Base-by-base conservation (phyloP, 2,888 invertebrate species). In the Andricus quercusramuli region DNA sequence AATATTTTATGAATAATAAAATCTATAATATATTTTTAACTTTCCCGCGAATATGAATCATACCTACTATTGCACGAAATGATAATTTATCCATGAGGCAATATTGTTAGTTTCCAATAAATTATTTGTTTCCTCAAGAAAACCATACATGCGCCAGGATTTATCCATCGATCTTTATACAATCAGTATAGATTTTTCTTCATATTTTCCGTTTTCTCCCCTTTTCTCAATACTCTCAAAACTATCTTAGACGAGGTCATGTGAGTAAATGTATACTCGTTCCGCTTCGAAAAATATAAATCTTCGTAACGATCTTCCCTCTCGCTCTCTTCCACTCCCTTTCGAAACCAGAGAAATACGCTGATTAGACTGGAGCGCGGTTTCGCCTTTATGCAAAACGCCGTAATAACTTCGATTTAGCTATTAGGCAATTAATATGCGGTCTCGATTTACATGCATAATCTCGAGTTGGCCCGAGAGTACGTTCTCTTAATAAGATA, bases 391-490 rank as follows among this genome's bases (percentile, higher is more conserved):
- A 74, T 74, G 74, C 74, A 74, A 74, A 74, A 32, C 74, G 56
- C 20, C 51, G 74, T 74, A 74, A 56, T 74, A 74, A 74, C 56
- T 74, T 74, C 74, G 74, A 74, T 74, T 74, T 74, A 74, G 32
- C 74, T 56, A 74, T 74, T 74, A 74, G 74, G 56, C 74, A 74
- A 74, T 74, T 74, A 74, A 74, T 74, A 74, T 56, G 74, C 32
- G 74, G 51, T 74, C 56, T 74, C 74, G 74, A 74, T 74, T 74
- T 74, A 74, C 74, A 74, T 74, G 32, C 74, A 56, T 74, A 74
- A 74, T 51, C 74, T 29, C 51, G 32, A 74, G 74, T 74, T n/a
- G 74, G 56, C 56, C 74, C 74, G 29, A 17, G 32, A 22, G 51
- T 32, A 74, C 74, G 32, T 74, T 32, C 51, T 74, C 51, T 74